Conservation (phyloP, 2,888 invertebrate species). For the Pseudanteris insignis region DNA sequence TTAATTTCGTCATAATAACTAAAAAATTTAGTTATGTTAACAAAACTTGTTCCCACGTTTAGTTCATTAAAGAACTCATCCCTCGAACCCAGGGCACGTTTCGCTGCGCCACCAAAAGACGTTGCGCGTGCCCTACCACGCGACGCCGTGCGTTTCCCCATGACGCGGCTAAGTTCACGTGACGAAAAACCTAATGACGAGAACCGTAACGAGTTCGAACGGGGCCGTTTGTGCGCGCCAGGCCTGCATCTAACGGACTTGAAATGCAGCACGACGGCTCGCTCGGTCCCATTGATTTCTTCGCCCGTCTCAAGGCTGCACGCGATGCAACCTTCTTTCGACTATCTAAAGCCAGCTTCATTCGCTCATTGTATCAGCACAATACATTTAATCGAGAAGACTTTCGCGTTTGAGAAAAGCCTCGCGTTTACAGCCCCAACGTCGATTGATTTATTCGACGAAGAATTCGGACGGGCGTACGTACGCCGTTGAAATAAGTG, state of each 20-base stretch:
- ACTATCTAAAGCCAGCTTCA: constrained; percentile 42
- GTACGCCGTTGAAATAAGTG: too few species aligned
- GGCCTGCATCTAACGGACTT: constrained; percentile 35
- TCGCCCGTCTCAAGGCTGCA: constrained; percentile 66
- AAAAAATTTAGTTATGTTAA: too few species aligned
- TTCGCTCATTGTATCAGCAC: constrained; percentile 38
- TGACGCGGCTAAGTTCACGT: too few species aligned
- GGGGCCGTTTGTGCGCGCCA: constrained; percentile 32
- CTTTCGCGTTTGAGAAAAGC: constrained; percentile 20
- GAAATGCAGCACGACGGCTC: constrained; percentile 59
- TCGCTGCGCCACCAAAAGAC: too few species aligned
- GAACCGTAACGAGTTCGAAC: constrained; percentile 23
- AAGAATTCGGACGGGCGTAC: too few species aligned
- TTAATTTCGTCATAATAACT: too few species aligned
- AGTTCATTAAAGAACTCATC: too few species aligned
- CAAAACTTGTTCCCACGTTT: too few species aligned
- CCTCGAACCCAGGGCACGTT: too few species aligned
- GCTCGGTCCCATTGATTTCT: constrained; percentile 67
- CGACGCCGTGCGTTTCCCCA: too few species aligned
- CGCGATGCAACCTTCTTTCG: constrained; percentile 55
- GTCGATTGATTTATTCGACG: constrained; percentile 23
- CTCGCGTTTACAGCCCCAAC: constrained; percentile 10
- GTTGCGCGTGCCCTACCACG: too few species aligned
- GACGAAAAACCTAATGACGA: too few species aligned
- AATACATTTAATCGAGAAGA: constrained; percentile 32